phyloP scores from a whole-genome alignment of 2,797 vertebrate species.

The Tenualosa ilisha region DNA sequence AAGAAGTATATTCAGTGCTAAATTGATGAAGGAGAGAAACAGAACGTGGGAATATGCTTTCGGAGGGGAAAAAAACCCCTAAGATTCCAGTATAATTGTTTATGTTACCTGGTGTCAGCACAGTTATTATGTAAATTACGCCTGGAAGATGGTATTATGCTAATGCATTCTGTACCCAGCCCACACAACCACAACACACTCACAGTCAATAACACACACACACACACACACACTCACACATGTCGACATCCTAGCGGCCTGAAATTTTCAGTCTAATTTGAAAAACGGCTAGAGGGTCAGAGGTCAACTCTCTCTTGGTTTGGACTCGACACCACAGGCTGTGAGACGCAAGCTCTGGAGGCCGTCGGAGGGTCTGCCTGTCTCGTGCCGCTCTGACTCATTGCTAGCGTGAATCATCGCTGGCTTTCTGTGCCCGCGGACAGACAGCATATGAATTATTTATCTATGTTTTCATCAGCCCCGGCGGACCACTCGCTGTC shows the following conservation, averaged over 20 bases:
- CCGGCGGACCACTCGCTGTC: background rate
- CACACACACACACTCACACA: background rate
- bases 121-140: constrained; percentile 21
- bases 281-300: background rate
- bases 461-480: constrained; percentile 11
- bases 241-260: background rate
- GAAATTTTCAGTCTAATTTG: constrained; percentile 9
- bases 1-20: background rate
- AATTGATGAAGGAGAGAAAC: background rate
- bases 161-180: background rate
- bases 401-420: background rate
- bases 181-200: background rate
- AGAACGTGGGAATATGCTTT: background rate
- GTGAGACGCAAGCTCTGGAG: background rate
- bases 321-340: background rate
- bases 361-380: background rate
- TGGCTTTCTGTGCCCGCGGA: background rate
- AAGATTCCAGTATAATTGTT: background rate
- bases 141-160: background rate
- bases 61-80: background rate
- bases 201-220: background rate
- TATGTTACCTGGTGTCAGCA: background rate
- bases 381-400: constrained; percentile 17
- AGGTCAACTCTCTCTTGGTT: background rate
- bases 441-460: background rate